Evolutionary conservation across 2,113 vertebrate genomes (phyloP), one percentile per base, ranked within the genome.

Genomic region (Phrynocephalus versicolor): DNA sequence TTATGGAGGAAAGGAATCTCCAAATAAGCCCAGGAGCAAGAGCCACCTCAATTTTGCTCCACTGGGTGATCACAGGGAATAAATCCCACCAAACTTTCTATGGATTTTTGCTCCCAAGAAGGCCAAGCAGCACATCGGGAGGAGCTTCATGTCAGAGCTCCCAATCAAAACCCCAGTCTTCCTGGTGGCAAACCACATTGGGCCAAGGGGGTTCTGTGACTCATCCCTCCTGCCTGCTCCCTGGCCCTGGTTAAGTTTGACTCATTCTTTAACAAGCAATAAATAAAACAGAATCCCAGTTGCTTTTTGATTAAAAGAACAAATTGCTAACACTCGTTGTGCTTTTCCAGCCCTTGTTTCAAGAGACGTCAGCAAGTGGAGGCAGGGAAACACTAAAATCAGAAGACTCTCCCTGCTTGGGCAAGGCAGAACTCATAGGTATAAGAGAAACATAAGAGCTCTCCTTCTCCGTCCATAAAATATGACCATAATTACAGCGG

Each of bases 371-470:
- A 62, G 37, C 1, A 57, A 41, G 69, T 14, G 25, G 15, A 62
- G 75, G 35, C 16, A 23, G 18, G 6, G 65, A 70, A 60, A 41
- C 25, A 14, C 7, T 51, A 5, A 2, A 18, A 12, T 2, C 1
- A 33, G 18, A 8, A 16, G 14, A 51, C 3, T 27, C 35, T 7
- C 35, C 6, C 27, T 2, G 35, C 30, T 35, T 80, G 71, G 77
- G 23, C 79, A 89, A 19, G 8, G 41, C 1, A 0, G 30, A 19
- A 8, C 0, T 6, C 21, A 45, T 27, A 23, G 0, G 45, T 72
- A 41, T 65, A 64, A 71, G 7, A 0, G 0, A 25, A 84, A 85
- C 76, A 0, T 0, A 15, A 1, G 0, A 9, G 1, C 9, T 6
- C 0, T 35, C 35, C 51, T 35, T 1, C 13, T 82, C 83, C 76